These are phyloP conservation scores for Abrostola tripartita DNA, from an alignment of 2,888 invertebrate genomes.

Conservation along the genomic window DNA sequence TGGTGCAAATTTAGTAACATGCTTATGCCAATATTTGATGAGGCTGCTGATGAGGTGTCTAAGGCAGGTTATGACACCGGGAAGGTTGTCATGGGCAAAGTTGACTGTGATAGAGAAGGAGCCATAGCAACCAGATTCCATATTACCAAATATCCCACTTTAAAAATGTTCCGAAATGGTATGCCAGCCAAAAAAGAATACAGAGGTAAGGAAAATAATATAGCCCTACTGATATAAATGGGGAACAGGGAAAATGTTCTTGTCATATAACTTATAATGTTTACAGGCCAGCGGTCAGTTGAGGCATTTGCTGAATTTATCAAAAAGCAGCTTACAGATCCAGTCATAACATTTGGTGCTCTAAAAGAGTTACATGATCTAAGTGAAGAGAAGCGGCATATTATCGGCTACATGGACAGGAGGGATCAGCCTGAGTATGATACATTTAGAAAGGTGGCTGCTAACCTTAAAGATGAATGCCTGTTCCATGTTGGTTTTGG, in stretches of 20 bases:
- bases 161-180: constrained; percentile 97
- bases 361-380: constrained; percentile 92
- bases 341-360: constrained; percentile 93
- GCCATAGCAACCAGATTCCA: constrained; percentile 96
- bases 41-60: constrained; percentile 95
- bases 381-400: constrained; percentile 94
- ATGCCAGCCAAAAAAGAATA: constrained; percentile 97
- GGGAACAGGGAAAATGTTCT: no score
- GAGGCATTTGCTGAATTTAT: constrained; percentile 97
- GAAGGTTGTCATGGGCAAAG: constrained; percentile 97
- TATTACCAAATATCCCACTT: constrained; percentile 99
- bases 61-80: constrained; percentile 94
- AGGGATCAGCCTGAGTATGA: constrained; percentile 94
- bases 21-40: constrained; percentile 98
- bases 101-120: constrained; percentile 98
- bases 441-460: constrained; percentile 93
- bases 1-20: constrained; percentile 99
- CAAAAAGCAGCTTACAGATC: constrained; percentile 95
- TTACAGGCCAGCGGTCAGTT: constrained; percentile 92
- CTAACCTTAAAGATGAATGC: constrained; percentile 98
- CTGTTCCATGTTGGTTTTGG: constrained; percentile 97
- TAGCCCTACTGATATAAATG: background rate
- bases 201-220: constrained; percentile 89
- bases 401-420: constrained; percentile 96
- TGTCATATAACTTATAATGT: background rate